Evolutionary conservation across 2,797 vertebrate genomes (phyloP).

Genomic region (Alca torda): DNA sequence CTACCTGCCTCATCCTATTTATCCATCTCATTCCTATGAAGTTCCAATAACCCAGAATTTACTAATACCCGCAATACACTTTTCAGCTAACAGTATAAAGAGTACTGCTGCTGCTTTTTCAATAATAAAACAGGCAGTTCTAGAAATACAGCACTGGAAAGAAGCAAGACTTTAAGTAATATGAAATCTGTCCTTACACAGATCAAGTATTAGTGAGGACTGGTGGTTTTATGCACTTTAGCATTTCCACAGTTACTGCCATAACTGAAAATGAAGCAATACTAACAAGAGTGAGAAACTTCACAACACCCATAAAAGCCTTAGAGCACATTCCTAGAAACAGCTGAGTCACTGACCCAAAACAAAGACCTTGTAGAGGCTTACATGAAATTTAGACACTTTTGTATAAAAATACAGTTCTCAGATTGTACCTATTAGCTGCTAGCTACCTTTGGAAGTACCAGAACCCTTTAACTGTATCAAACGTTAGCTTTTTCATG

Average conservation of each 20-base stretch:
- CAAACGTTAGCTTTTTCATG: not conserved
- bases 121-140: not conserved
- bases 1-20: not conserved
- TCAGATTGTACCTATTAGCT: not conserved
- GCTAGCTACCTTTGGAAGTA: not conserved
- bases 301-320: not conserved
- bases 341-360: not conserved
- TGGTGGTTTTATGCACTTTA: not conserved
- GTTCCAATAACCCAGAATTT: not conserved
- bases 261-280: not conserved
- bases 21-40: not conserved
- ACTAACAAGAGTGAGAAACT: not conserved
- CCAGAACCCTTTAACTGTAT: not conserved
- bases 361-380: not conserved
- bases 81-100: not conserved
- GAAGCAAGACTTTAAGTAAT: not conserved
- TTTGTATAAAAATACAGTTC: not conserved
- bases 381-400: not conserved
- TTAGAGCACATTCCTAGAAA: not conserved
- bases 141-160: not conserved
- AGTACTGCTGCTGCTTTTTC: not conserved
- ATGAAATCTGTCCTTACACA: not conserved
- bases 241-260: not conserved
- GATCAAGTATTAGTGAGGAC: not conserved
- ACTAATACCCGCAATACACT: not conserved